These are phyloP conservation scores for Himalopsyche kuldschensis DNA, from an alignment of 2,888 invertebrate genomes.

Conservation along the genomic window DNA sequence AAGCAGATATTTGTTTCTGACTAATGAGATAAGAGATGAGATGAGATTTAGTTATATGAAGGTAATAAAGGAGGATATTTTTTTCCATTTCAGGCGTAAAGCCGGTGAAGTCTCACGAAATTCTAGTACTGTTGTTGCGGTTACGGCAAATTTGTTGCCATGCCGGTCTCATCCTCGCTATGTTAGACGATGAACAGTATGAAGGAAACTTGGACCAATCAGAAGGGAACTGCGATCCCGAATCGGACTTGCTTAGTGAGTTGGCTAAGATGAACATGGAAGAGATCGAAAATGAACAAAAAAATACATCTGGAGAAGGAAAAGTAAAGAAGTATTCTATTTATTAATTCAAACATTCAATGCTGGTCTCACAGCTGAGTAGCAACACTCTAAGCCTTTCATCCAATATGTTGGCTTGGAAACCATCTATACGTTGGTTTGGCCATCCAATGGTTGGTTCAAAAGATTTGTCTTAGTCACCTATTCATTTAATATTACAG, in stretches of 20 bases:
- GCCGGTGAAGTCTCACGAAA: constrained; percentile 67
- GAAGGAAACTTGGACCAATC: constrained; percentile 33
- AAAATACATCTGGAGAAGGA: neutral
- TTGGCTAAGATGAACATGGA: constrained; percentile 63
- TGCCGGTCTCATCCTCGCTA: constrained; percentile 74
- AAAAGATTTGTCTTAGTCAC: too few species aligned
- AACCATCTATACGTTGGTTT: too few species aligned
- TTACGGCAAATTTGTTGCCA: constrained; percentile 90
- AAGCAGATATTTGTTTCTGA: too few species aligned
- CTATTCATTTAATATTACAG: neutral
- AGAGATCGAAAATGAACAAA: neutral
- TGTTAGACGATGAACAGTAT: constrained; percentile 54
- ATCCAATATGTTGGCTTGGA: too few species aligned
- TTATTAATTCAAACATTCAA: neutral
- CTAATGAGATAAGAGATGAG: neutral
- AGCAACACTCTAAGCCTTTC: too few species aligned
- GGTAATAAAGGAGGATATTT: too few species aligned
- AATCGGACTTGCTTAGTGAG: constrained; percentile 65
- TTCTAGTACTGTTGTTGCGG: constrained; percentile 80
- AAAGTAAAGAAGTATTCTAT: neutral
- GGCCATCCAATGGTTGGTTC: too few species aligned
- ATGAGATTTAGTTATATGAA: constrained; percentile 4
- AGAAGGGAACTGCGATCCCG: constrained; percentile 49
- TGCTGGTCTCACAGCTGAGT: too few species aligned
- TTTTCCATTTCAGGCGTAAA: constrained; percentile 52